These are phyloP conservation scores for Andrena bicolor DNA, from an alignment of 2,888 invertebrate species.

Conservation along the genomic window DNA sequence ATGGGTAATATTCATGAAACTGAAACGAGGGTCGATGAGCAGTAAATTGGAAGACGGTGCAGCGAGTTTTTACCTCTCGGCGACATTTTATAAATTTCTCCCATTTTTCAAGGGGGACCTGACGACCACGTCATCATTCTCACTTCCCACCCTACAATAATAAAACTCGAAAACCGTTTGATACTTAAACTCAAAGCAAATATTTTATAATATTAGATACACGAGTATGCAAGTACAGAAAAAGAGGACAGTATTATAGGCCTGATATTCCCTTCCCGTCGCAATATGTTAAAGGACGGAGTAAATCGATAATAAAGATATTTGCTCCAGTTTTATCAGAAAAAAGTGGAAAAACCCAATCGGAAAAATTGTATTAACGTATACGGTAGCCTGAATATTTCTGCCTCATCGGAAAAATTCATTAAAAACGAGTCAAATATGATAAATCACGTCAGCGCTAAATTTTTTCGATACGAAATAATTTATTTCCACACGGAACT, in stretches of 20 bases:
- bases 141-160: not conserved
- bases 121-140: constrained; percentile 1
- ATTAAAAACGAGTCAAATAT: too few species aligned
- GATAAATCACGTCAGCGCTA: too few species aligned
- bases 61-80: constrained; percentile 64
- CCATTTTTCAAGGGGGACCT: constrained; percentile 60
- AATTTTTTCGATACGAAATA: not conserved
- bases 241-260: too few species aligned
- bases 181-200: not conserved
- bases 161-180: not conserved
- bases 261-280: too few species aligned
- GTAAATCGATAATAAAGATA: too few species aligned
- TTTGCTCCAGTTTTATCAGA: too few species aligned
- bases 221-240: not conserved
- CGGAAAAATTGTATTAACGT: too few species aligned
- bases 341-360: too few species aligned
- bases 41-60: constrained; percentile 54
- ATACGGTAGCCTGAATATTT: too few species aligned
- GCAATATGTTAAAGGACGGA: too few species aligned
- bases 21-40: constrained; percentile 53
- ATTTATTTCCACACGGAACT: not conserved
- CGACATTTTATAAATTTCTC: constrained; percentile 71
- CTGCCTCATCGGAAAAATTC: too few species aligned
- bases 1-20: constrained; percentile 67
- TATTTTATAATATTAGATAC: not conserved